phyloP scores from a whole-genome alignment of 2,888 invertebrate genomes.

The Drosophila robusta region DNA sequence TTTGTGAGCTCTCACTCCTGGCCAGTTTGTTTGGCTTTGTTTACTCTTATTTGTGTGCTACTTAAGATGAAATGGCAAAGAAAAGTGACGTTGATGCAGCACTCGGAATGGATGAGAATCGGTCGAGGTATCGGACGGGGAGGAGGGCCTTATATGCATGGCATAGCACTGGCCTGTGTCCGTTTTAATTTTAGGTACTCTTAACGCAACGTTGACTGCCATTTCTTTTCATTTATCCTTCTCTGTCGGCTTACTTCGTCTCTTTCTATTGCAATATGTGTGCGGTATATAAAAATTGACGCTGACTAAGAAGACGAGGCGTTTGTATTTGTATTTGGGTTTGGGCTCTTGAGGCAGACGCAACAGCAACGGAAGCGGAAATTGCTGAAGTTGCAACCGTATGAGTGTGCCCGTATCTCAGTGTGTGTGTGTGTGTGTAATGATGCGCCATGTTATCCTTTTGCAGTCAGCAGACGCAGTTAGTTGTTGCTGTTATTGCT shows the following conservation, averaged over 20 bases:
- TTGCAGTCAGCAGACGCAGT: slow-evolving; percentile 60
- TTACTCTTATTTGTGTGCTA: slow-evolving; percentile 71
- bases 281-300: slow-evolving; percentile 57
- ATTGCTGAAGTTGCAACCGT: slow-evolving; percentile 75
- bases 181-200: slow-evolving; percentile 72
- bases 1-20: slow-evolving; percentile 53
- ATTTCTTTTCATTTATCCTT: slow-evolving; percentile 65
- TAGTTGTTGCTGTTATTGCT: slow-evolving; percentile 49
- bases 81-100: slow-evolving; percentile 66
- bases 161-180: slow-evolving; percentile 55
- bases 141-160: slow-evolving; percentile 15
- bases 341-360: slow-evolving; percentile 60
- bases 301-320: slow-evolving; percentile 42
- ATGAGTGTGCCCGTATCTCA: slow-evolving; percentile 13
- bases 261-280: slow-evolving; percentile 28
- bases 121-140: not conserved
- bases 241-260: slow-evolving; percentile 1
- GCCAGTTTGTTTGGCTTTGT: slow-evolving; percentile 59
- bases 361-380: slow-evolving; percentile 75
- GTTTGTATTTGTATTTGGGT: not conserved
- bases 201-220: slow-evolving; percentile 67
- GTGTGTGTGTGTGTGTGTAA: slow-evolving; percentile 52
- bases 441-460: slow-evolving; percentile 69
- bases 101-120: slow-evolving; percentile 9
- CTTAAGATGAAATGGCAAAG: slow-evolving; percentile 80